A percentile compares a stretch with the other conserved stretches of the same genome.
Evolutionary conservation across 2,797 vertebrate genomes (phyloP).

Genomic region (Dendrocincla tyrannina): DNA sequence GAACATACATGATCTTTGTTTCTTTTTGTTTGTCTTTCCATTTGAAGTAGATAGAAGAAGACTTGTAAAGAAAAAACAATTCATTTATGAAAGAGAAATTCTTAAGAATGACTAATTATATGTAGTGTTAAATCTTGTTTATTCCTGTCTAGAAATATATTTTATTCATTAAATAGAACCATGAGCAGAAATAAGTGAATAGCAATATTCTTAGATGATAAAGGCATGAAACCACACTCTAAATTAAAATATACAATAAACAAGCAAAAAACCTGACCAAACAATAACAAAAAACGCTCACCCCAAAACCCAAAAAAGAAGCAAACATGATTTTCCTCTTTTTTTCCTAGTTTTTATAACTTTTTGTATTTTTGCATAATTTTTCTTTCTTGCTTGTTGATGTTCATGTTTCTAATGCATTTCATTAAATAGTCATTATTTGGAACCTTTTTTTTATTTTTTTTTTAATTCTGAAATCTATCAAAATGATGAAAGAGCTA

Average conservation of each 20-base stretch:
- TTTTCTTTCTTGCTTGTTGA: neutral
- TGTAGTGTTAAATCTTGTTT: neutral
- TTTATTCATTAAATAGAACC: neutral
- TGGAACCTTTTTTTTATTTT: neutral
- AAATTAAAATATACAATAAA: neutral
- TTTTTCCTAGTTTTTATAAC: neutral
- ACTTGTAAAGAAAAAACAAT: neutral
- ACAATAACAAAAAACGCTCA: accelerated
- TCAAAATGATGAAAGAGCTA: slow-evolving; percentile 32
- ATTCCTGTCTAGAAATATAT: neutral
- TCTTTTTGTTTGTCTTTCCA: neutral
- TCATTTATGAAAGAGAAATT: neutral
- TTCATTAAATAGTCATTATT: slow-evolving; percentile 35
- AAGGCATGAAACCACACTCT: neutral
- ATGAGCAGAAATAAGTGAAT: neutral
- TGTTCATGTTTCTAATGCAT: neutral
- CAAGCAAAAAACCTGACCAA: neutral
- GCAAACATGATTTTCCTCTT: neutral
- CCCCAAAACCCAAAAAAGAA: accelerated
- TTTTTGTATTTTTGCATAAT: neutral
- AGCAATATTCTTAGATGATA: neutral
- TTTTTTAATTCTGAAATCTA: neutral
- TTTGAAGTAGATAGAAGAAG: neutral
- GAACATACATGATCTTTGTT: accelerated
- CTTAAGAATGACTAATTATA: neutral